Evolutionary conservation across 2,113 vertebrate species (phyloP).

Genomic region (Chloropsis cyanopogon): DNA sequence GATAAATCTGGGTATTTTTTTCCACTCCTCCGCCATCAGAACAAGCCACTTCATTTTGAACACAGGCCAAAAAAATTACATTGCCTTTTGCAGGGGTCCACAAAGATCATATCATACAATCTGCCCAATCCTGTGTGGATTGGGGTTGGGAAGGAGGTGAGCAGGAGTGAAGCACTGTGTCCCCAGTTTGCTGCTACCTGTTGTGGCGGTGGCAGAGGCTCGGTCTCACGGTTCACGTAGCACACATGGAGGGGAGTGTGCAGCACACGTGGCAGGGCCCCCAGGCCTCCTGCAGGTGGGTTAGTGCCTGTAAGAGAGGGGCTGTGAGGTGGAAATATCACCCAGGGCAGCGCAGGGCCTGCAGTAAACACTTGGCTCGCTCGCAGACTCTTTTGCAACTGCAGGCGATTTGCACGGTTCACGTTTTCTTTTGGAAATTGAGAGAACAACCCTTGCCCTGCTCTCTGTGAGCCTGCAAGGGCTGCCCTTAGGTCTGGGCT

Average conservation of each 20-base stretch:
- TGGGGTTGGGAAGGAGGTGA: not conserved
- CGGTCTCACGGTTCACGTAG: fast-evolving
- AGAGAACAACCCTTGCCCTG: not conserved
- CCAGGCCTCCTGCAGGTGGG: not conserved
- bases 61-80: not conserved
- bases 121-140: not conserved
- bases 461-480: not conserved
- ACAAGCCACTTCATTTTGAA: not conserved
- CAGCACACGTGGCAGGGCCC: not conserved
- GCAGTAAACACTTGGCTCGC: not conserved
- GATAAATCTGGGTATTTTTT: not conserved
- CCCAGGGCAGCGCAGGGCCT: not conserved
- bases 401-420: not conserved
- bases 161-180: not conserved
- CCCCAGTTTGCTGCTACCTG: not conserved
- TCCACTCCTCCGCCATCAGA: not conserved
- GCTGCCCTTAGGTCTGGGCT: not conserved
- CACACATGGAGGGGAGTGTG: not conserved
- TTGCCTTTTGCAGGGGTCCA: not conserved
- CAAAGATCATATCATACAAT: not conserved
- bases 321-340: not conserved
- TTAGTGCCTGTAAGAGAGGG: not conserved
- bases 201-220: not conserved
- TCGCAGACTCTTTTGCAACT: not conserved
- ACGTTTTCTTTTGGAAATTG: not conserved